Evolutionary conservation across 2,113 vertebrate species (phyloP).

Genomic region (Halcyon malimbica): DNA sequence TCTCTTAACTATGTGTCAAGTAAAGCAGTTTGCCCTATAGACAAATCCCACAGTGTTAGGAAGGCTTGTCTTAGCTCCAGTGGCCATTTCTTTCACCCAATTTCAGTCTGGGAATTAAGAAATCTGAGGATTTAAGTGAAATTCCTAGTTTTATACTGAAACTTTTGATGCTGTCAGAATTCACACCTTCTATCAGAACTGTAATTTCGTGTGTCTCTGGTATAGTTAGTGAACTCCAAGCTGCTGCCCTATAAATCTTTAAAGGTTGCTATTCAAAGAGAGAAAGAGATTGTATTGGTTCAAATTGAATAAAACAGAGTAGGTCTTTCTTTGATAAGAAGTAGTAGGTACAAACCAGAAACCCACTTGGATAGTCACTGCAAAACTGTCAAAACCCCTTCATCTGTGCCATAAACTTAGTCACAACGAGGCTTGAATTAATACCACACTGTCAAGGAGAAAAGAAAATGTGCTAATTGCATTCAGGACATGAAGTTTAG

Average conservation of each 20-base stretch:
- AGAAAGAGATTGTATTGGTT: background rate
- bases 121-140: conserved; percentile 50
- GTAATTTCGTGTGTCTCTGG: conserved; percentile 61
- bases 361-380: background rate
- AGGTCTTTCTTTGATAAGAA: background rate
- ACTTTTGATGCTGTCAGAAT: conserved; percentile 64
- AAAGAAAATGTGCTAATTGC: conserved; percentile 12
- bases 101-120: conserved; percentile 8
- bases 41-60: background rate
- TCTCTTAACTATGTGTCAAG: background rate
- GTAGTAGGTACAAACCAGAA: background rate
- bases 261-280: conserved; percentile 49
- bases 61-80: background rate
- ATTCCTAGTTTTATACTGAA: conserved; percentile 57
- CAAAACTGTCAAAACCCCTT: conserved; percentile 19
- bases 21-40: background rate
- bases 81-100: conserved; percentile 3
- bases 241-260: conserved; percentile 69
- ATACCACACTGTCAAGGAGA: background rate
- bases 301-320: background rate
- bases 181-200: conserved; percentile 65
- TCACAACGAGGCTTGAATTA: background rate
- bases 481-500: background rate
- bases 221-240: conserved; percentile 67
- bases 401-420: background rate